Percentiles rank a stretch among this genome's conserved stretches.
phyloP scores from a whole-genome alignment of 2,113 vertebrate species.

The Silurus meridionalis region DNA sequence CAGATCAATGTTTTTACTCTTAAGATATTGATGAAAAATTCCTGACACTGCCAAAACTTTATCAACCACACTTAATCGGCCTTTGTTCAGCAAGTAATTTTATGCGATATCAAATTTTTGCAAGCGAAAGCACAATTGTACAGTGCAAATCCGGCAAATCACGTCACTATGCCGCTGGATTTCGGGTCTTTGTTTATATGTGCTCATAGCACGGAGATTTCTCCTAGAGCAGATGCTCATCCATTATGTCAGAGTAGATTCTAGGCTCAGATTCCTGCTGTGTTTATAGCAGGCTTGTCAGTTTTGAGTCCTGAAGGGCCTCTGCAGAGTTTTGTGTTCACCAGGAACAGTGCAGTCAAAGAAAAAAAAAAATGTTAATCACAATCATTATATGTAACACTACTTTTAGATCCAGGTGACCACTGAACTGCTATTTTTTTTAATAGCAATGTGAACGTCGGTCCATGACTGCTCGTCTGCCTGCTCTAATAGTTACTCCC shows the following conservation, averaged over 20 bases:
- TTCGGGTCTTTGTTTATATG: background rate
- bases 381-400: background rate
- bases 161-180: background rate
- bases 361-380: too few relatives aligned
- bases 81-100: background rate
- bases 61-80: background rate
- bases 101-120: background rate
- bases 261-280: background rate
- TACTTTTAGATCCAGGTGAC: background rate
- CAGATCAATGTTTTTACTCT: background rate
- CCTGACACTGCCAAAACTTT: background rate
- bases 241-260: background rate
- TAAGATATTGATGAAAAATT: background rate
- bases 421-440: background rate
- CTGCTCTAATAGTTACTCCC: background rate
- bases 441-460: background rate
- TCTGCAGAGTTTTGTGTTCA: background rate
- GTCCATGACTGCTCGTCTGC: background rate
- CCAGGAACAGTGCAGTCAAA: background rate
- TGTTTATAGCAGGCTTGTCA: constrained; percentile 3
- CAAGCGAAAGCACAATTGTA: background rate
- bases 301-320: background rate
- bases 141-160: background rate
- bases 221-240: background rate
- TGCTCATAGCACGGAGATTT: background rate